phyloP scores from a whole-genome alignment of 2,797 vertebrate species.

The Hydrophis major region DNA sequence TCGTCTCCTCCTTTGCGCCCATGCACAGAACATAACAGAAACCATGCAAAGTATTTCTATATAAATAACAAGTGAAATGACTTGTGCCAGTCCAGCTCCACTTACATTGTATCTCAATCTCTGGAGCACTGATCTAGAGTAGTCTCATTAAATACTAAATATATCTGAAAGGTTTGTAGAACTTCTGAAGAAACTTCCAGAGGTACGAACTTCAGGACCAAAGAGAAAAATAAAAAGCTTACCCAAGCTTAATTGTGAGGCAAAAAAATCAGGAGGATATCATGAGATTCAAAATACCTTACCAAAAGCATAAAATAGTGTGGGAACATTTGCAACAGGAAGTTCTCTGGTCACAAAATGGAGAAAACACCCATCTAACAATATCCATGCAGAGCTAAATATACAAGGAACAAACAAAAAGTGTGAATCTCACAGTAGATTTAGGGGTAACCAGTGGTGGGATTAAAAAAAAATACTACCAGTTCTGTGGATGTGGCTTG shows the following conservation, averaged over 20 bases:
- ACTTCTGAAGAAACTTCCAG: not conserved
- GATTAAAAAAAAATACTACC: too few species aligned
- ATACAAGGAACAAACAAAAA: not conserved
- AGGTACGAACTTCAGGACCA: not conserved
- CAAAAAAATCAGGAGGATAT: not conserved
- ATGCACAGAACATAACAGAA: too few species aligned
- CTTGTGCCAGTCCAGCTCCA: not conserved
- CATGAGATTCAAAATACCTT: not conserved
- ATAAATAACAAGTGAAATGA: not conserved
- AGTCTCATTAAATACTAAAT: not conserved
- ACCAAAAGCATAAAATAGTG: not conserved
- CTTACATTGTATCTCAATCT: not conserved
- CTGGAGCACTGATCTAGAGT: not conserved
- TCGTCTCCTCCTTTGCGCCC: too few species aligned
- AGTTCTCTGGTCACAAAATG: not conserved
- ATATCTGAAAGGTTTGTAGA: not conserved
- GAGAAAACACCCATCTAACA: not conserved
- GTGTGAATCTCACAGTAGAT: not conserved
- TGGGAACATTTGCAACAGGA: not conserved
- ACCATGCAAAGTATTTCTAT: not conserved
- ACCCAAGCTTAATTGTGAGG: not conserved
- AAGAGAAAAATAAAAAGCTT: not conserved
- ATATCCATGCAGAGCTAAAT: not conserved
- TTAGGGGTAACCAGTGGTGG: not conserved
- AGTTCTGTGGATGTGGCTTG: too few species aligned